Conservation (phyloP, 92 coral and sea anemone species). For the Pocillopora grandis region DNA sequence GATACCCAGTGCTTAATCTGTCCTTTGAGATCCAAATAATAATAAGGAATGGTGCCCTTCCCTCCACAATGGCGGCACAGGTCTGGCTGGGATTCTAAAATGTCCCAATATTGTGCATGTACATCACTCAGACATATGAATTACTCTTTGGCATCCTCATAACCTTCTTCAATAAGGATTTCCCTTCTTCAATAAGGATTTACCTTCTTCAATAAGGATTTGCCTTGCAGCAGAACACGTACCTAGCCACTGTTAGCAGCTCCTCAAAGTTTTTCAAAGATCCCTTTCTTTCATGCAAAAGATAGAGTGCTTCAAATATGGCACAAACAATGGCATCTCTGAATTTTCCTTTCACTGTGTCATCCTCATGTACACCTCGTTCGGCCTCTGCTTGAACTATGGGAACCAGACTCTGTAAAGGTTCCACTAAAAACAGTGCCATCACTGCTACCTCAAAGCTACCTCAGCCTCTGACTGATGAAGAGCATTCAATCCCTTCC, state of each 20-base stretch:
- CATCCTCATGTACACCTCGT: not conserved
- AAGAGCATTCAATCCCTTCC: conserved; percentile 17
- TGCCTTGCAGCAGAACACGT: conserved; percentile 56
- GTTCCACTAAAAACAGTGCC: conserved; percentile 22
- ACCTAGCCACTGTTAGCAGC: conserved; percentile 38
- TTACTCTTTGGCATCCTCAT: conserved; percentile 67
- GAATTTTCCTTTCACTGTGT: not conserved
- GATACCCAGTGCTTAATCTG: conserved; percentile 61
- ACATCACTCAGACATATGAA: conserved; percentile 50
- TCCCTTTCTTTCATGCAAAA: conserved; percentile 29
- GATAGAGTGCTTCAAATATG: conserved; percentile 31
- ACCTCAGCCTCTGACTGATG: conserved; percentile 6
- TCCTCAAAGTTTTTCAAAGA: conserved; percentile 30
- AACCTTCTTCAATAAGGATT: conserved; percentile 27
- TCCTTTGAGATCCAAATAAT: conserved; percentile 55
- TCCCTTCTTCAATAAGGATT: conserved; percentile 46
- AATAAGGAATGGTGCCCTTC: conserved; percentile 54
- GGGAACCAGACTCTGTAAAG: conserved; percentile 8
- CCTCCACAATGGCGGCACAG: conserved; percentile 61
- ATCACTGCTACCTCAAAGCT: conserved; percentile 13
- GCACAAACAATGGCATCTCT: conserved; percentile 2
- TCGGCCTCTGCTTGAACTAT: conserved; percentile 28
- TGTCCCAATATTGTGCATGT: conserved; percentile 70
- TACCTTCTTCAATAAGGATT: too few relatives aligned
- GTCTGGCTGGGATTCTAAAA: conserved; percentile 46